Evolutionary conservation across 2,797 vertebrate genomes (phyloP), one percentile per base, ranked within the genome.

Genomic region (Sebastolobus alascanus): DNA sequence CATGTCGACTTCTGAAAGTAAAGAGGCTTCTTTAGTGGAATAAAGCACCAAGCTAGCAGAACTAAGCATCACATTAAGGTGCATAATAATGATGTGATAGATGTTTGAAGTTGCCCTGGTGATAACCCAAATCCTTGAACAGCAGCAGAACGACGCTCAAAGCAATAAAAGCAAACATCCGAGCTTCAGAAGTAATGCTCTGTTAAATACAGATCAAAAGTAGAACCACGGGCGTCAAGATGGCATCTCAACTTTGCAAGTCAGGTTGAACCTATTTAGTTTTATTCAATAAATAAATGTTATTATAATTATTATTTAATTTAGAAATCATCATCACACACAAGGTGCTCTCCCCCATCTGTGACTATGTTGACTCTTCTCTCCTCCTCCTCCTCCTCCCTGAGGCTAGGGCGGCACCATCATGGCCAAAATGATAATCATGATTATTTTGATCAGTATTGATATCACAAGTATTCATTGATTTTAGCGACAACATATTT

Each of bases 131-230:
- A 74, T 63, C 68, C 22, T 67, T 18, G 25, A 68, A 63, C 18
- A 31, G 59, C 60, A 54, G 50, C 68, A 60, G 10, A 60, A 70
- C 43, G 40, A 65, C 0, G 5, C 63, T 73, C 46, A 25, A 70
- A 79, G 60, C 35, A 56, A 29, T 4, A 37, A 37, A 18, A 46
- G 20, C 7, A 35, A 43, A 1, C 8, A 69, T 64, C 1, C 10
- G 2, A 46, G 50, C 52, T 63, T 75, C 16, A 59, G 35, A 59
- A 65, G 59, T 4, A 9, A 64, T 20, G 37, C 52, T 73, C 27
- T 67, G 73, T 71, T 52, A 78, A 71, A 73, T 2, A 3, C 35
- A 43, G 50, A 78, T 80, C 73, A 80, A 80, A 79, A 79, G 68
- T 2, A 43, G 55, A 75, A 56, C 66, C 20, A 14, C 1, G 22